Conservation (phyloP, 2,113 vertebrate species). For the Chaetorhynchus papuensis region DNA sequence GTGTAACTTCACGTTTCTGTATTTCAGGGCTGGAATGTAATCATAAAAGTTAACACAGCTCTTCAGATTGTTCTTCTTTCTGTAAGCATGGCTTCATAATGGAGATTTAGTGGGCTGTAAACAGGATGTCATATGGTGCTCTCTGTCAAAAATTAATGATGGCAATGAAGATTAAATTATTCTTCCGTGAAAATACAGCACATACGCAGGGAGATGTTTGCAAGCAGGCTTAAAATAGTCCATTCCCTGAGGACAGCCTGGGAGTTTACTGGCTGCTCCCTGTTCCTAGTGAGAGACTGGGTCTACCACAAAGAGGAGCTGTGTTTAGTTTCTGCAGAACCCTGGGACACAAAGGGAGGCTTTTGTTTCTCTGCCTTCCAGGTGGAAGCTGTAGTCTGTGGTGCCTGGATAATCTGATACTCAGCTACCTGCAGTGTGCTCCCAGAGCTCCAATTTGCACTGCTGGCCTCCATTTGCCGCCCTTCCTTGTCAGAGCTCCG, state of each 20-base stretch:
- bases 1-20: not conserved
- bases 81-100: slow-evolving; percentile 17
- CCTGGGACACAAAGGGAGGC: not conserved
- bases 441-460: not conserved
- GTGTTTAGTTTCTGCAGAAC: not conserved
- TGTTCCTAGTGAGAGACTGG: not conserved
- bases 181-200: slow-evolving; percentile 36
- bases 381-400: not conserved
- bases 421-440: not conserved
- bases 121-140: slow-evolving; percentile 50
- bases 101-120: slow-evolving; percentile 49
- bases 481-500: not conserved
- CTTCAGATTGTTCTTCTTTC: slow-evolving; percentile 49
- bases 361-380: slow-evolving; percentile 34
- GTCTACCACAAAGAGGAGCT: not conserved
- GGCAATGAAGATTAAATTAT: slow-evolving; percentile 46
- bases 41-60: slow-evolving; percentile 53
- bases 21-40: slow-evolving; percentile 14
- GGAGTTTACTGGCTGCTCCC: not conserved
- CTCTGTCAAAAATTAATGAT: slow-evolving; percentile 48
- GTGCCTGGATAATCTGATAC: not conserved
- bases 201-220: slow-evolving; percentile 4
- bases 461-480: not conserved
- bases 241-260: not conserved
- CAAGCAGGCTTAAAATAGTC: slow-evolving; percentile 54